Base-by-base conservation (phyloP, 1,140 invertebrate genomes). In the Bicyclus anynana region DNA sequence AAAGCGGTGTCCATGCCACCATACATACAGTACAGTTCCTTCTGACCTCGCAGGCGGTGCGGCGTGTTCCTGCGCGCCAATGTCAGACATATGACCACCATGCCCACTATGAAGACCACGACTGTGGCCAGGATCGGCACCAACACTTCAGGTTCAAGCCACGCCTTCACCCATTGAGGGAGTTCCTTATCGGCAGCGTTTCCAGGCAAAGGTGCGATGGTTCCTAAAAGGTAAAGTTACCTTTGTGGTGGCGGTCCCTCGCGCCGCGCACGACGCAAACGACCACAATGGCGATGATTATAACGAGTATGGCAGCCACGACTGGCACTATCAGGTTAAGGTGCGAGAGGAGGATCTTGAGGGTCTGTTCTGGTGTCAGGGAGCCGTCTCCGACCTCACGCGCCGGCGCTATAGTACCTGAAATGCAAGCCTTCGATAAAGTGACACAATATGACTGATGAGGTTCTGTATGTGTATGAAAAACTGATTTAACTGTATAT, bases 321-420 rank as follows among this genome's bases (percentile, higher is more conserved):
- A 97, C 94, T n/a, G 97, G 97, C 66, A 98, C 95, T 89, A 98
- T 95, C 74, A 98, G 93, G 91, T 97, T 97, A 70, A 97, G 91
- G 88, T 98, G 97, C 65, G 94, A 93, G 78, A 96, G 92, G 73
- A 96, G 92, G 73, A 95, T 93, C 91, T 93, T 93, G 89, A 96
- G 91, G 63, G 94, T 94, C 86, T 95, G 94, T 85, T 96, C 94
- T 68, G 92, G 91, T 68, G 92, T 93, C 69, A 93, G 90, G 76
- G 95, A 93, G 69, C 72, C 76, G 62, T 65, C 81, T 92, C 94
- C 80, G 65, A 96, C 91, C 84, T 97, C 95, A 84, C 95, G 93
- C 80, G 95, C 94, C 82, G 96, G 96, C 87, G 95, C 95, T 89
- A 97, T 96, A 89, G 96, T 97, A 93, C 95, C 96, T 97, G 94